Evolutionary conservation across 2,888 invertebrate species (phyloP).

Genomic region (Proisotoma minuta): DNA sequence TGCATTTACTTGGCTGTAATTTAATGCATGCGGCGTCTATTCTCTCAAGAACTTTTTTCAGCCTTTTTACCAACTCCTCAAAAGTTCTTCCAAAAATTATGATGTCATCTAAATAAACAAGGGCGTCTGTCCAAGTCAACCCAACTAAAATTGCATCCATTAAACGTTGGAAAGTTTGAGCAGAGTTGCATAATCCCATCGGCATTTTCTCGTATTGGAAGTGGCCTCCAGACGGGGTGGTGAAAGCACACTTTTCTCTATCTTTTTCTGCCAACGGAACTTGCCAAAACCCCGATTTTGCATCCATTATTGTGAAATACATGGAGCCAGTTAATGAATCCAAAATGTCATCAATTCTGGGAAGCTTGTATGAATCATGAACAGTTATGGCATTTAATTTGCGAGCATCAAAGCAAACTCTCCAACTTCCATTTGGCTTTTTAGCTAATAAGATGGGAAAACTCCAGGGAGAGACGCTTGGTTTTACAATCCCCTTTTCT

Average conservation of each 20-base stretch:
- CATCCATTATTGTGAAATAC: no score
- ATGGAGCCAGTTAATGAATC: not conserved
- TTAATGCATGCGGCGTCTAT: not conserved
- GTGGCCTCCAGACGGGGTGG: not conserved
- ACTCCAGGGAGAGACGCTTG: no score
- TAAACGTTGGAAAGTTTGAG: constrained; percentile 4
- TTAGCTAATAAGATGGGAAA: no score
- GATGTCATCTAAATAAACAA: constrained; percentile 47
- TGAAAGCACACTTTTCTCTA: not conserved
- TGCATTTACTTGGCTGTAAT: not conserved
- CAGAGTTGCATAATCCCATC: constrained; percentile 18
- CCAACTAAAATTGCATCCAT: constrained; percentile 6
- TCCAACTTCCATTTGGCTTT: not conserved
- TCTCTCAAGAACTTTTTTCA: constrained; percentile 12
- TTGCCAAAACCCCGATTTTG: no score
- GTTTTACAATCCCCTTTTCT: no score
- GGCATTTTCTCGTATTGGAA: constrained; percentile 5
- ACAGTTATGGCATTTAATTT: not conserved
- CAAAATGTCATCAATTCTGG: not conserved
- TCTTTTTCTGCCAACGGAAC: not conserved
- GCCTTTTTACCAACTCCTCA: constrained; percentile 14
- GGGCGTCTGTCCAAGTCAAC: not conserved
- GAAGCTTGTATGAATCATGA: not conserved
- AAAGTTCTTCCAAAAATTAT: constrained; percentile 36
- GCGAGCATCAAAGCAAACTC: not conserved